phyloP scores from a whole-genome alignment of 1,140 invertebrate species.

The Brachionus asplanchnoidis region DNA sequence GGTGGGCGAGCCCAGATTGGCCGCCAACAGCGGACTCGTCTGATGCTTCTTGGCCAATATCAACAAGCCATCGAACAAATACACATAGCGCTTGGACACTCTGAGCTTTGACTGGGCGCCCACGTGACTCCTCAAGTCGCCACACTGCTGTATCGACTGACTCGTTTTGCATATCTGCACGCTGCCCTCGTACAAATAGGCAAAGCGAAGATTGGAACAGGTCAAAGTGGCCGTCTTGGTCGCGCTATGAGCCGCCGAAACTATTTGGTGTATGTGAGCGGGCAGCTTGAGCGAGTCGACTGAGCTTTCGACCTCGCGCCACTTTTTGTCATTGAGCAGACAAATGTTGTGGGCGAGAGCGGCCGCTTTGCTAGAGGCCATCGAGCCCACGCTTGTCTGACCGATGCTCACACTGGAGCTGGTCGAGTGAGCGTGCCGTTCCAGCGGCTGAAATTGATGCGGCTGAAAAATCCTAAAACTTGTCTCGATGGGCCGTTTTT shows the following conservation, averaged over 20 bases:
- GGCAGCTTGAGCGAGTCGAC: slow-evolving; percentile 12
- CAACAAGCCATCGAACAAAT: slow-evolving; percentile 2
- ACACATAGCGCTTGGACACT: not conserved
- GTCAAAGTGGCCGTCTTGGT: not conserved
- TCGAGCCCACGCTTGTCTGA: not conserved
- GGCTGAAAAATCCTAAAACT: slow-evolving; percentile 36
- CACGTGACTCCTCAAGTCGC: not conserved
- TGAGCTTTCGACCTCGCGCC: not conserved
- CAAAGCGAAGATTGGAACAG: not conserved
- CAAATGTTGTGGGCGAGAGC: not conserved
- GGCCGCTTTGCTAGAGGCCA: not conserved
- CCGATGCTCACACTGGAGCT: not conserved
- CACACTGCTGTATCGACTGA: not conserved
- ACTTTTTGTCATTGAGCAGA: not conserved
- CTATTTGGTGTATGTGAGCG: not conserved
- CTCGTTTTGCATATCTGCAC: slow-evolving; percentile 5
- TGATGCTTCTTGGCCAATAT: slow-evolving; percentile 5
- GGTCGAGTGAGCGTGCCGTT: not conserved
- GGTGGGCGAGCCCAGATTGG: not conserved
- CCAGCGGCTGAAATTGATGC: not conserved
- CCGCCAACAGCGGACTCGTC: not conserved
- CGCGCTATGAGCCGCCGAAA: not conserved
- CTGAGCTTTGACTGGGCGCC: not conserved
- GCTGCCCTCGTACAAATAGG: slow-evolving; percentile 4
- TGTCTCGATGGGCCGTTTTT: slow-evolving; percentile 20